These are phyloP conservation scores for Isoperla grammatica DNA, from an alignment of 2,888 invertebrate species.

Conservation along the genomic window DNA sequence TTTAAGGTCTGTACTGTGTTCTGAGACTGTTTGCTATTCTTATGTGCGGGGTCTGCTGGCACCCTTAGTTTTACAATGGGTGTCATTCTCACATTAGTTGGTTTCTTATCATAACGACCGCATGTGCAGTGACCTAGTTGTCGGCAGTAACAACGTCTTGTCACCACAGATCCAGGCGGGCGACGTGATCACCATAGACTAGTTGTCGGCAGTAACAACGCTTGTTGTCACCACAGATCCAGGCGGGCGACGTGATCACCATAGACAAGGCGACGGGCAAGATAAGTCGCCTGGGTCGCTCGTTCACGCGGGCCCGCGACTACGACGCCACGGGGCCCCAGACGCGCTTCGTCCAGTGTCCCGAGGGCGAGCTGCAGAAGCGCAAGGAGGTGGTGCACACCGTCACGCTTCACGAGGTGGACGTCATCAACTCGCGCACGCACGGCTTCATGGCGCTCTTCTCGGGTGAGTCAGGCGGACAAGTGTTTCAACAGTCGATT, in stretches of 20 bases:
- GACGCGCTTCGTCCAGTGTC: slow-evolving; percentile 91
- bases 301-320: slow-evolving; percentile 93
- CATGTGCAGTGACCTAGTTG: no score
- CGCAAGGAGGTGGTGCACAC: slow-evolving; percentile 97
- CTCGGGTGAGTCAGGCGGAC: slow-evolving; percentile 63
- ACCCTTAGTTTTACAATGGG: no score
- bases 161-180: slow-evolving; percentile 76
- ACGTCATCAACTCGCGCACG: slow-evolving; percentile 97
- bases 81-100: no score
- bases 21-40: no score
- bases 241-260: slow-evolving; percentile 94
- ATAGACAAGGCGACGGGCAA: slow-evolving; percentile 98
- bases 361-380: slow-evolving; percentile 97
- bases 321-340: slow-evolving; percentile 91
- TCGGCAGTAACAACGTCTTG: no score
- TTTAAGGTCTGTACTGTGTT: no score
- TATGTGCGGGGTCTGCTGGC: no score
- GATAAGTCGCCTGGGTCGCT: slow-evolving; percentile 83
- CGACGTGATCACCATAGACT: slow-evolving; percentile 97
- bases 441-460: slow-evolving; percentile 97
- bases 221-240: slow-evolving; percentile 50
- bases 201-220: slow-evolving; percentile 79
- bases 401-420: slow-evolving; percentile 97
- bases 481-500: no score
- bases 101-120: no score